Conservation (phyloP, 2,113 vertebrate species). For the Pangasianodon gigas region DNA sequence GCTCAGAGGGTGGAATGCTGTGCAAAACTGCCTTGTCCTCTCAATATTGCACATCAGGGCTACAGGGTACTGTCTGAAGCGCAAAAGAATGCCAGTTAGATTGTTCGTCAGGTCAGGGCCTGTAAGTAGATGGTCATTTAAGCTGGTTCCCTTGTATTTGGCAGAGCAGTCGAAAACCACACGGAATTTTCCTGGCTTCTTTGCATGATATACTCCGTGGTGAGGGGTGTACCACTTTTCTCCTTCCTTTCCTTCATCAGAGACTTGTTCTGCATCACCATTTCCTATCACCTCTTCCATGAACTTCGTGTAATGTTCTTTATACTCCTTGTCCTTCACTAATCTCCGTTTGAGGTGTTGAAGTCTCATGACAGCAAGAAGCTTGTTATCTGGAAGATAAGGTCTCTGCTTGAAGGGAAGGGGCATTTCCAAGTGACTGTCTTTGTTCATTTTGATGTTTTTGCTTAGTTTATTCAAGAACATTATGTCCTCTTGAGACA, state of each 20-base stretch:
- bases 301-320: not conserved
- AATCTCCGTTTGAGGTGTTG: not conserved
- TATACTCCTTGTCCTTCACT: not conserved
- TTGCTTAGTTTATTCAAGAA: not conserved
- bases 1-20: too few relatives aligned
- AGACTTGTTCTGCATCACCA: not conserved
- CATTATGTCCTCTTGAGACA: not conserved
- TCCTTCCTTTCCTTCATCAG: not conserved
- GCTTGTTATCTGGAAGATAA: not conserved
- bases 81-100: not conserved
- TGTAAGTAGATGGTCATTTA: not conserved
- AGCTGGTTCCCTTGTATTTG: not conserved
- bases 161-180: not conserved
- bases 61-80: not conserved
- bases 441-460: not conserved
- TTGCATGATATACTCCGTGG: not conserved
- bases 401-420: not conserved
- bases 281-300: not conserved
- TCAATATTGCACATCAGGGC: too few relatives aligned
- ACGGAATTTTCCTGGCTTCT: not conserved
- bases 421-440: not conserved
- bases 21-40: too few relatives aligned
- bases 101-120: not conserved
- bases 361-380: not conserved
- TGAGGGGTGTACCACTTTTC: not conserved